Conservation (phyloP, 2,113 vertebrate species). For the Mugil cephalus region DNA sequence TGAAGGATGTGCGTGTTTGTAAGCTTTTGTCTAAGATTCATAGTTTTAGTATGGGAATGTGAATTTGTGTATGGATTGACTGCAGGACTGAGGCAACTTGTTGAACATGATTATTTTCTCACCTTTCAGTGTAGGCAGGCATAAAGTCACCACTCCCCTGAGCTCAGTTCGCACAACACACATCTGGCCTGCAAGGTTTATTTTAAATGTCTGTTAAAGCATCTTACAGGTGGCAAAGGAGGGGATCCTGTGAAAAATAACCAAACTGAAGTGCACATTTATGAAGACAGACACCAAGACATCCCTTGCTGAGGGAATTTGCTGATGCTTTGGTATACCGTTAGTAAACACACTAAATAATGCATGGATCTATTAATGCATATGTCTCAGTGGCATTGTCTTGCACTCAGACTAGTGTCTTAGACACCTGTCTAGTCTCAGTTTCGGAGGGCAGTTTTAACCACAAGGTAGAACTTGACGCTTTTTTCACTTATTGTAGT, state of each 20-base stretch:
- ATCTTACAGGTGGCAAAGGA: background rate
- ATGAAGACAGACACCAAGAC: constrained; percentile 32
- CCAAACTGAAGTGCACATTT: background rate
- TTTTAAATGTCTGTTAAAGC: constrained; percentile 16
- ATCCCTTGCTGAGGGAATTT: constrained; percentile 18
- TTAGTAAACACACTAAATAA: constrained; percentile 71
- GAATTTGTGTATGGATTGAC: constrained; percentile 1
- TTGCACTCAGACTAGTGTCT: background rate
- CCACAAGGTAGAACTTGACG: background rate
- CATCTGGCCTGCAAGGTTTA: constrained; percentile 28
- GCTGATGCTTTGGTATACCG: constrained; percentile 22
- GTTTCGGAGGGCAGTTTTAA: background rate
- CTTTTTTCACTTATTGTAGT: background rate
- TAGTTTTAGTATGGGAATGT: constrained; percentile 18
- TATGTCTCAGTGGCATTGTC: constrained; percentile 40
- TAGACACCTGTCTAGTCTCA: too few species aligned
- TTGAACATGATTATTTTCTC: constrained; percentile 29
- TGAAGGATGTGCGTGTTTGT: constrained; percentile 32
- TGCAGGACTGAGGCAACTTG: constrained; percentile 37
- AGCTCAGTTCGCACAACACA: constrained; percentile 6
- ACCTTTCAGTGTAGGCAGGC: constrained; percentile 34
- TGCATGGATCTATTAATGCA: constrained; percentile 65
- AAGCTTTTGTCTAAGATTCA: constrained; percentile 16
- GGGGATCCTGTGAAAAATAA: background rate
- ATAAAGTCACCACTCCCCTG: background rate